Evolutionary conservation across 2,888 invertebrate genomes (phyloP).

Genomic region (Agonopterix arenella): DNA sequence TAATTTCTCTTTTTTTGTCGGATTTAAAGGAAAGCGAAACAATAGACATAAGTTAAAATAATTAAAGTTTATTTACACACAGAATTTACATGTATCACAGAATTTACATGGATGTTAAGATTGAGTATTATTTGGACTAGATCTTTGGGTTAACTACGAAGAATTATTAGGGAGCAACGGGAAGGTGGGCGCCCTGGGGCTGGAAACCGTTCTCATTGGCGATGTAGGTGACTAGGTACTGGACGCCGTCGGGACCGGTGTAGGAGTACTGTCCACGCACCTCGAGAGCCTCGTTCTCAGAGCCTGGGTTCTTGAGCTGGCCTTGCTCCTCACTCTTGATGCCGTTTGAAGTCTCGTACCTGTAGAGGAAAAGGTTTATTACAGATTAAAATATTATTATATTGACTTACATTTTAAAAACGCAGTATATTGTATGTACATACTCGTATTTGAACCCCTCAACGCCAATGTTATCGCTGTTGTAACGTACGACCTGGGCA

Average conservation of each 20-base stretch:
- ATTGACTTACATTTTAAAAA: no score
- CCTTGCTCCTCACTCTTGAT: conserved; percentile 39
- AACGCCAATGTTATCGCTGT: conserved; percentile 44
- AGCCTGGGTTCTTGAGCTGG: conserved; percentile 52
- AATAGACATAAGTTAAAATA: conserved; percentile 26
- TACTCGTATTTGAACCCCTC: conserved; percentile 44
- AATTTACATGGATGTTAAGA: conserved; percentile 14
- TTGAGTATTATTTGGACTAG: conserved; percentile 41
- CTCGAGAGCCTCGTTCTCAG: conserved; percentile 55
- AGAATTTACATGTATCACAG: conserved; percentile 65
- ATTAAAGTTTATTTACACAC: conserved; percentile 41
- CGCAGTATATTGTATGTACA: conserved; percentile 17
- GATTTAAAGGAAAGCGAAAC: conserved; percentile 1
- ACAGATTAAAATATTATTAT: no score
- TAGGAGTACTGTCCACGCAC: conserved; percentile 70
- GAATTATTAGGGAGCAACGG: conserved; percentile 10
- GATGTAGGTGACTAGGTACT: conserved; percentile 61
- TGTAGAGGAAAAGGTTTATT: neutral
- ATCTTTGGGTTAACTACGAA: neutral
- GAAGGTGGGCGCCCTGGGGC: conserved; percentile 48
- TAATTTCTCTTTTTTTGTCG: no score
- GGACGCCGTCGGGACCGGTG: conserved; percentile 56
- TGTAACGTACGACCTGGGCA: conserved; percentile 29
- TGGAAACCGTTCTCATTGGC: conserved; percentile 75
- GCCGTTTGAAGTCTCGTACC: conserved; percentile 55